A percentile compares a stretch with the other conserved stretches of the same genome.
Evolutionary conservation across 2,797 vertebrate species (phyloP).

Genomic region (Chiropotes sagulatus): DNA sequence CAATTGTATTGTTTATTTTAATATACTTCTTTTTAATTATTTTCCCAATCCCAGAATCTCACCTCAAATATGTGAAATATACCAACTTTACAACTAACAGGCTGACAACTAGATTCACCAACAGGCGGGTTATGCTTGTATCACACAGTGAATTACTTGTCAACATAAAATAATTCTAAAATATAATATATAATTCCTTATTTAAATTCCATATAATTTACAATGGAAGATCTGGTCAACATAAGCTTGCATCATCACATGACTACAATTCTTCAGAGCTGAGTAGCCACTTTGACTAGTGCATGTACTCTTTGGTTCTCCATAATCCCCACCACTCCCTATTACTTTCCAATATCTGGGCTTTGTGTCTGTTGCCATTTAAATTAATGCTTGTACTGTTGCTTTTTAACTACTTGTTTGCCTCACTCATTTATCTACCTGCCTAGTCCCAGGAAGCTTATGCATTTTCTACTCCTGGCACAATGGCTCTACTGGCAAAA

Average conservation of each 20-base stretch:
- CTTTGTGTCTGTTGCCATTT: neutral
- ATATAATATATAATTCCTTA: neutral
- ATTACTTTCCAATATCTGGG: neutral
- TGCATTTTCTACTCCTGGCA: neutral
- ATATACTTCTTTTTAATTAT: neutral
- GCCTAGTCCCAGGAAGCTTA: neutral
- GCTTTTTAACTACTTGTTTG: neutral
- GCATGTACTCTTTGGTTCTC: neutral
- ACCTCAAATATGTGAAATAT: neutral
- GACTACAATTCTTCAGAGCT: rapidly evolving
- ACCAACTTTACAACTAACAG: neutral
- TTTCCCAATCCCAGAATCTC: neutral
- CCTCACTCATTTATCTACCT: neutral
- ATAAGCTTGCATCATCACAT: rapidly evolving
- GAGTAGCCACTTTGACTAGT: neutral
- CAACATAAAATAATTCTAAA: neutral
- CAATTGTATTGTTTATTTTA: neutral
- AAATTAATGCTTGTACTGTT: neutral
- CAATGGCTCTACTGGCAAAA: neutral
- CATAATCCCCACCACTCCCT: neutral
- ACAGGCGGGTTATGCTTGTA: neutral
- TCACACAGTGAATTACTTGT: neutral
- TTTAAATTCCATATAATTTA: neutral
- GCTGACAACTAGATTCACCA: neutral
- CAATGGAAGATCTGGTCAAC: neutral